Percentiles rank a stretch among this genome's conserved stretches.
phyloP scores from a whole-genome alignment of 2,888 invertebrate species.

The Pyrgus malvae region DNA sequence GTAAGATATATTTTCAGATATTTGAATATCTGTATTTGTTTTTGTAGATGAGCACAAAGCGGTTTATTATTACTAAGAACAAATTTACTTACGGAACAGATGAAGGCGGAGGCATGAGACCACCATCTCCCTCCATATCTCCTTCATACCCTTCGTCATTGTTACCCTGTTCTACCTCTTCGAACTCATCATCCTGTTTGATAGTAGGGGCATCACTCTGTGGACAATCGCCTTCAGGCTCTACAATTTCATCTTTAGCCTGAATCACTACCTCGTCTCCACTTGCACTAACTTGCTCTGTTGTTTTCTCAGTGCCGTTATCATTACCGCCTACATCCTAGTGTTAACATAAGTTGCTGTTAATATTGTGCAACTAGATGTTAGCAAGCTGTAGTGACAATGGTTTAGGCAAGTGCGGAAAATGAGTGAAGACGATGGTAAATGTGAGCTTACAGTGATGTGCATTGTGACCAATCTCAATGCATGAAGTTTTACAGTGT shows the following conservation, averaged over 20 bases:
- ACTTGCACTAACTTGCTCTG: conserved; percentile 38
- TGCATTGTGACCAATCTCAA: no score
- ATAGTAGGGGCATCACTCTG: conserved; percentile 54
- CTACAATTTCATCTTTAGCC: conserved; percentile 33
- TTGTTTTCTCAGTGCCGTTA: conserved; percentile 45
- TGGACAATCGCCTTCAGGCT: conserved; percentile 59
- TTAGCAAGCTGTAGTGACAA: conserved; percentile 28
- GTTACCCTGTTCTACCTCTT: conserved; percentile 48
- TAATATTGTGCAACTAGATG: conserved; percentile 30
- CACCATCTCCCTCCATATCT: conserved; percentile 84
- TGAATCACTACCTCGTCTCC: conserved; percentile 5
- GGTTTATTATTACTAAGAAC: no score
- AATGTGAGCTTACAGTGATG: not conserved
- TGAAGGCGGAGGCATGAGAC: conserved; percentile 94
- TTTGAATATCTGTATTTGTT: no score
- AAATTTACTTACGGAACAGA: conserved; percentile 70
- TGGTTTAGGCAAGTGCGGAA: not conserved
- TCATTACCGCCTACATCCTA: conserved; percentile 54
- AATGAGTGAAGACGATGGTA: not conserved
- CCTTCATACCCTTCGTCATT: conserved; percentile 86
- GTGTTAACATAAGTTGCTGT: conserved; percentile 52
- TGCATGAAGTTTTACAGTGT: no score
- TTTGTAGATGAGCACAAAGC: no score
- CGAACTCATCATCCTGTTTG: conserved; percentile 36
- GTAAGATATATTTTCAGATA: no score